Conservation (phyloP, 2,113 vertebrate genomes). For the Oenanthe melanoleuca region DNA sequence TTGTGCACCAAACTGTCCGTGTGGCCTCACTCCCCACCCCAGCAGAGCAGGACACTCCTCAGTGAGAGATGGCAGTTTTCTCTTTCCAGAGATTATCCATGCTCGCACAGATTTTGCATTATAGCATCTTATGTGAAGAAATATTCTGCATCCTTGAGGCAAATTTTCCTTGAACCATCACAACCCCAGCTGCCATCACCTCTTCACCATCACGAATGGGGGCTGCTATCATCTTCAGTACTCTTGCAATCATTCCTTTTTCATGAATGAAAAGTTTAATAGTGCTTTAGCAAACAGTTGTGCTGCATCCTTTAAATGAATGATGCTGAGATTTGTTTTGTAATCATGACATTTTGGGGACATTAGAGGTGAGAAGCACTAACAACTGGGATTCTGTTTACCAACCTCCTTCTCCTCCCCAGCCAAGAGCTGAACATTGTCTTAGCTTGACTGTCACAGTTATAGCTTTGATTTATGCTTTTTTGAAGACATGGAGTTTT, state of each 20-base stretch:
- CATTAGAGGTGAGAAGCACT: neutral
- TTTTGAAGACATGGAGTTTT: neutral
- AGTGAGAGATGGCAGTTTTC: neutral
- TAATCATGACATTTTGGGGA: neutral
- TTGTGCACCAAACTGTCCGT: neutral
- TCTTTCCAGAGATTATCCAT: neutral
- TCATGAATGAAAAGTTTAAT: neutral
- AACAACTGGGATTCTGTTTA: neutral
- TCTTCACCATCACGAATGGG: neutral
- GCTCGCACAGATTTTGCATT: neutral
- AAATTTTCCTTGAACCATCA: neutral
- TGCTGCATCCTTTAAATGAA: neutral
- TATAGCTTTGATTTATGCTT: neutral
- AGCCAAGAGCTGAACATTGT: neutral
- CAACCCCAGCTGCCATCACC: neutral
- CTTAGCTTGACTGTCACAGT: neutral
- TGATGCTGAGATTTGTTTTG: neutral
- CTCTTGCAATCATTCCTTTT: neutral
- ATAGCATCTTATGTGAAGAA: neutral
- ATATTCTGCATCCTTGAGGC: neutral
- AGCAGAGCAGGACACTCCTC: neutral
- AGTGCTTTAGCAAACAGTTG: neutral
- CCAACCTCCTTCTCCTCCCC: neutral
- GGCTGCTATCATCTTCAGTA: neutral
- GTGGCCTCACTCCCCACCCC: neutral